Evolutionary conservation across 2,797 vertebrate species (phyloP).

Genomic region (Intellagama lesueurii): DNA sequence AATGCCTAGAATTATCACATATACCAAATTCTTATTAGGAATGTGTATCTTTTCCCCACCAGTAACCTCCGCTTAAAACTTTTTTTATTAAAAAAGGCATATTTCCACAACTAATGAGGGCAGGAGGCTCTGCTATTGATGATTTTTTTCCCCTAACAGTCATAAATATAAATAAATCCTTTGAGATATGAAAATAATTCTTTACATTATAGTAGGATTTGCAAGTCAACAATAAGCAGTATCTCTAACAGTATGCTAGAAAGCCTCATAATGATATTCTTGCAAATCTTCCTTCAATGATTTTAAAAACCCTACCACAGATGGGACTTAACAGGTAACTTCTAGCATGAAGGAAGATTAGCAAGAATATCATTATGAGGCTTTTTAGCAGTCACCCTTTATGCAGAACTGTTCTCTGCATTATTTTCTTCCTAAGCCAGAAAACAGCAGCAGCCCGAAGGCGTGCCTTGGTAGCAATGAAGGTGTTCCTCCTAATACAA

Average conservation of each 20-base stretch:
- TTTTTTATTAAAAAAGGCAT: conserved; percentile 35
- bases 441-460: not conserved
- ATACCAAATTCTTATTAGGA: conserved; percentile 35
- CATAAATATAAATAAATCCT: conserved; percentile 68
- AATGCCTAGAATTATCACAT: conserved; percentile 45
- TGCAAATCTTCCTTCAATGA: conserved; percentile 45
- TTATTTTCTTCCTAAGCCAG: not conserved
- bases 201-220: conserved; percentile 63
- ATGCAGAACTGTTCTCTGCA: conserved; percentile 4
- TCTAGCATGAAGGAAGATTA: not conserved
- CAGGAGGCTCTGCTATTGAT: conserved; percentile 40
- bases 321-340: too few relatives aligned
- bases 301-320: too few relatives aligned
- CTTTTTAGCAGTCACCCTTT: conserved; percentile 28
- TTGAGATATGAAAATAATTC: conserved; percentile 63
- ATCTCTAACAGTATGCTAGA: conserved; percentile 60
- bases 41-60: not conserved
- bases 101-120: conserved; percentile 46
- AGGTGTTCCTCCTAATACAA: not conserved
- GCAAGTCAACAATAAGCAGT: conserved; percentile 65
- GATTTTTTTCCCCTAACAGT: conserved; percentile 29
- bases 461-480: not conserved
- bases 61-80: conserved; percentile 42
- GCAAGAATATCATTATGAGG: not conserved
- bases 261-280: conserved; percentile 65